A percentile compares a stretch with the other conserved stretches of the same genome.
Evolutionary conservation across 2,797 vertebrate genomes (phyloP).

Genomic region (Aulostomus chinensis): DNA sequence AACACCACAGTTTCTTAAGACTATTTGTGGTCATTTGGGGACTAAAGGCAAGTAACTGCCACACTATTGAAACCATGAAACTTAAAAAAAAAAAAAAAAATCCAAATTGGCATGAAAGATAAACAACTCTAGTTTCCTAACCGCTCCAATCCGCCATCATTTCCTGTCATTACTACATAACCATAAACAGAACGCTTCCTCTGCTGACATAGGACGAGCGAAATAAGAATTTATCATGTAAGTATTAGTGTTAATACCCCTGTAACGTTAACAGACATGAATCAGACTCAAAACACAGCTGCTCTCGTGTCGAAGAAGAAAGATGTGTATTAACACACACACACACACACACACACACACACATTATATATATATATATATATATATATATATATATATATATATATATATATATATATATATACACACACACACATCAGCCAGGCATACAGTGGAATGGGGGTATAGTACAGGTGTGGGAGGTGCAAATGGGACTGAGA

Average conservation of each 20-base stretch:
- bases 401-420: too few relatives aligned
- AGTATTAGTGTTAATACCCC: not conserved
- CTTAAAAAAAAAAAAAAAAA: not conserved
- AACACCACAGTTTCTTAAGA: too few relatives aligned
- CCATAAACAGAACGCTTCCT: conserved; percentile 39
- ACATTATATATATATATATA: too few relatives aligned
- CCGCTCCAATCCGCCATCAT: conserved; percentile 17
- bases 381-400: too few relatives aligned
- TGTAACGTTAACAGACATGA: not conserved
- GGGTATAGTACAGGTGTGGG: conserved; percentile 9
- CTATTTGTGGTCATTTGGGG: too few relatives aligned
- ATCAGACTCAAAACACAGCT: not conserved
- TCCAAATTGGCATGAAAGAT: not conserved
- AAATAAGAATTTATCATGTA: not conserved
- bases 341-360: too few relatives aligned
- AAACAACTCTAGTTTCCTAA: conserved; percentile 35
- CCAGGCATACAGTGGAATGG: too few relatives aligned
- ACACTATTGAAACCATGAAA: too few relatives aligned
- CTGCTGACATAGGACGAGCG: conserved; percentile 2
- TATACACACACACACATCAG: too few relatives aligned
- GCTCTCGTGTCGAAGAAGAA: not conserved
- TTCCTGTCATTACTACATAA: conserved; percentile 53
- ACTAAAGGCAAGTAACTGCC: too few relatives aligned
- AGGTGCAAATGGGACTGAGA: not conserved
- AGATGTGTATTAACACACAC: too few relatives aligned